These are phyloP conservation scores for Drosophila greeni DNA, from an alignment of 2,888 invertebrate species.

Conservation along the genomic window DNA sequence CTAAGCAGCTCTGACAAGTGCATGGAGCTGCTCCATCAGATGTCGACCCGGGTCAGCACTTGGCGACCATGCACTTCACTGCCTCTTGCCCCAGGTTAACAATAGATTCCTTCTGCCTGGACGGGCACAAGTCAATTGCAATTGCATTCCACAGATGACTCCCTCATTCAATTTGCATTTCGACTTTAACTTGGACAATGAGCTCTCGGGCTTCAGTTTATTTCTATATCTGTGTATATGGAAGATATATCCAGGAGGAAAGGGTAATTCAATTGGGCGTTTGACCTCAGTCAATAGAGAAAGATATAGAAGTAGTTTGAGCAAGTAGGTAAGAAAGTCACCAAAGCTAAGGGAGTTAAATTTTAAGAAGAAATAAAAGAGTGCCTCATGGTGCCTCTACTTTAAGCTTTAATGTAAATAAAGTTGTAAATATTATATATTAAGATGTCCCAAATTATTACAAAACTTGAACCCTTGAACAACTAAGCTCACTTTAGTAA, in stretches of 20 bases:
- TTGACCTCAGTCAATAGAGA: background rate
- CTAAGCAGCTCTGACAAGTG: constrained; percentile 63
- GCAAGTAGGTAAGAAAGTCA: background rate
- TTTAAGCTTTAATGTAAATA: no score
- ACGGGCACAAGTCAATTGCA: constrained; percentile 32
- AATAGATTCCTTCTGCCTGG: constrained; percentile 14
- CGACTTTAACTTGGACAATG: constrained; percentile 7
- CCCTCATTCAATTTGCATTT: constrained; percentile 27
- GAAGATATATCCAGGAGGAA: background rate
- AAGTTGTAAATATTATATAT: no score
- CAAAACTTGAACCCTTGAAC: background rate
- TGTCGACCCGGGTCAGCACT: constrained; percentile 13
- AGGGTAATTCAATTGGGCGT: constrained; percentile 11
- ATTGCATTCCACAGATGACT: constrained; percentile 16
- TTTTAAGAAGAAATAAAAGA: background rate
- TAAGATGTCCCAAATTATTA: background rate
- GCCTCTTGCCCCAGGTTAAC: constrained; percentile 12
- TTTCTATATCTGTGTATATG: background rate
- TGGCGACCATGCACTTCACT: constrained; percentile 43
- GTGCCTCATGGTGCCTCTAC: no score
- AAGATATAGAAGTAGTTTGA: background rate
- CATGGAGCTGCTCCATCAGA: constrained; percentile 26
- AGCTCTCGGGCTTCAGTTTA: constrained; percentile 10
- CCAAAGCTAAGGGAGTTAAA: background rate
- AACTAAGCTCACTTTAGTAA: background rate